Percentiles rank a stretch among this genome's conserved stretches.
phyloP scores from a whole-genome alignment of 2,888 invertebrate species.

The Petrolisthes manimaculis region DNA sequence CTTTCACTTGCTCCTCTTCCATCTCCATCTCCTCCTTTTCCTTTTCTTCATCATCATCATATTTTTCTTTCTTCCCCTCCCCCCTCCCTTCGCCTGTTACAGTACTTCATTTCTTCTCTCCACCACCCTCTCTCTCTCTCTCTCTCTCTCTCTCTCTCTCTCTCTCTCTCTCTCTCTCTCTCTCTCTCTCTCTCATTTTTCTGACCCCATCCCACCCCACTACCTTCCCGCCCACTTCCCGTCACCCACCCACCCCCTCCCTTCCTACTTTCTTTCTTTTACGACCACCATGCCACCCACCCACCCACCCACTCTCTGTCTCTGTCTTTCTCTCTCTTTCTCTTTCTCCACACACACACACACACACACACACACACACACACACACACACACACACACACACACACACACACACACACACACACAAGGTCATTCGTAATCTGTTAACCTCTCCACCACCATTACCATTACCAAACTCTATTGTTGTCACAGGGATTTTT shows the following conservation, averaged over 20 bases:
- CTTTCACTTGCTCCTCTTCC: not conserved
- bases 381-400: slow-evolving; percentile 1
- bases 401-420: slow-evolving; percentile 1
- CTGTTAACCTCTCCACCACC: too few species aligned
- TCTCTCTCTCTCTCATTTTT: not conserved
- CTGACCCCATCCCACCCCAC: not conserved
- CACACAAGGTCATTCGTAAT: not conserved
- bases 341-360: not conserved
- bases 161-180: not conserved
- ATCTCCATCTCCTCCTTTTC: not conserved
- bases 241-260: not conserved
- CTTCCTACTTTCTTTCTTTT: slow-evolving; percentile 3
- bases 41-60: not conserved
- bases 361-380: not conserved
- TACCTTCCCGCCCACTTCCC: slow-evolving; percentile 1
- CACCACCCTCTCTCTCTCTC: not conserved
- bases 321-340: slow-evolving; percentile 16
- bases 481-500: too few species aligned
- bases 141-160: not conserved
- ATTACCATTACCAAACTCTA: too few species aligned
- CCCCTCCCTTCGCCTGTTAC: not conserved
- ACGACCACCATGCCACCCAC: not conserved
- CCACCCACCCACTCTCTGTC: not conserved
- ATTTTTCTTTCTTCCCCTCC: not conserved
- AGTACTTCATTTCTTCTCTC: not conserved